Evolutionary conservation across 2,888 invertebrate genomes (phyloP), one percentile per base, ranked within the genome.

Genomic region (Ypsolopha sequella): DNA sequence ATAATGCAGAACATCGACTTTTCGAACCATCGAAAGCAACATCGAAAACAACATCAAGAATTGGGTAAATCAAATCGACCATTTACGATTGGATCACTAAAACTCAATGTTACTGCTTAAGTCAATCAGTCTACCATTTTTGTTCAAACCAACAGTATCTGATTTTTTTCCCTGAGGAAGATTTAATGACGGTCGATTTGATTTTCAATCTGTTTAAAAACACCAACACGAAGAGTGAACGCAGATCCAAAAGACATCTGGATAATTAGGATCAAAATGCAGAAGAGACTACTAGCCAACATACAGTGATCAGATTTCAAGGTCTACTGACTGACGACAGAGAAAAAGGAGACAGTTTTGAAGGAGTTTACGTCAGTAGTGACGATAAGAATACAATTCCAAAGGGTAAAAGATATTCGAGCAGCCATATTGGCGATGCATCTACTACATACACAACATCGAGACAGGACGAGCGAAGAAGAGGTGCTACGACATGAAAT

Each of bases 401-500:
- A 48, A 41, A 38, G 35, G 48, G 33, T 36, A 8, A 7, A 9
- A 75, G 79, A 80, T 76, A 70, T 66, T 67, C 67, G 70, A 69
- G 68, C 68, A 69, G 77, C 76, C 77, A 72, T 68, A 75, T 74
- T 33, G 80, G 80, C 81, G 76, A 84, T 84, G 82, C 80, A 80
- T 70, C 85, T 85, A 85, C 84, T 80, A 85, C 85, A 78, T 71
- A 73, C 77, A 86, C 86, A 86, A 86, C 85, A 86, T 79, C 81
- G 76, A 84, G 73, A 66, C 68, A 75, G 70, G 73, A 74, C 73
- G 79, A 80, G 79, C 82, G 77, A 76, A 81, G 52, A 44, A 38
- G 79, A 71, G 69, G 70, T 71, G 73, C 77, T 76, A 76, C 77
- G 66, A 73, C 75, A 73, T 69, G 80, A 81, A 84, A 78, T 72